Conservation (phyloP, 2,888 invertebrate genomes). For the Conistra vaccinii region DNA sequence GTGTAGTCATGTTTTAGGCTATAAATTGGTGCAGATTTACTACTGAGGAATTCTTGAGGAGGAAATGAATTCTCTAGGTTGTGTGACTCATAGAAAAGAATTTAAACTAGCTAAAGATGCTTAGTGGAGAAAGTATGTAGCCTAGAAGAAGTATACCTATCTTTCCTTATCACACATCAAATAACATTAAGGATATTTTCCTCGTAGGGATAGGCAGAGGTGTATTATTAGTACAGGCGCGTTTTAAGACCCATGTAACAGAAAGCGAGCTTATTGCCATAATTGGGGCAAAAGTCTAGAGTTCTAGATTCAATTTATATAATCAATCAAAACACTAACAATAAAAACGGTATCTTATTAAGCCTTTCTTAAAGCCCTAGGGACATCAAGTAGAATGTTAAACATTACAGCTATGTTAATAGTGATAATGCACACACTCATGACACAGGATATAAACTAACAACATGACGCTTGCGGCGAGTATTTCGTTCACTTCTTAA, state of each 20-base stretch:
- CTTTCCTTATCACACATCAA: neutral
- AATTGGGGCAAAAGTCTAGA: neutral
- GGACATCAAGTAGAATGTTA: neutral
- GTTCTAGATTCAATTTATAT: too few relatives aligned
- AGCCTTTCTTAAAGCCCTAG: neutral
- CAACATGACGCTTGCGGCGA: conserved; percentile 14
- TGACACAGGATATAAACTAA: conserved; percentile 26
- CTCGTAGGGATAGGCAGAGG: too few relatives aligned
- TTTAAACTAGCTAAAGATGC: conserved; percentile 12
- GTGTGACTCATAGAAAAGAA: conserved; percentile 43
- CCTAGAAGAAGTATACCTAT: neutral
- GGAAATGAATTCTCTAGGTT: conserved; percentile 18
- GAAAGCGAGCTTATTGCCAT: neutral
- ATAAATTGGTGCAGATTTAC: conserved; percentile 35
- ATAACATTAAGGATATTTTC: too few relatives aligned
- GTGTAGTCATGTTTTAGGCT: conserved; percentile 32
- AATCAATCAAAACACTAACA: too few relatives aligned
- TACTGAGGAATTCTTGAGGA: conserved; percentile 6
- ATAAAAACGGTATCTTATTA: neutral
- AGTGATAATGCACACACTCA: conserved; percentile 10
- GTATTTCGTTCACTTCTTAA: conserved; percentile 26
- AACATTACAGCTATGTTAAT: conserved; percentile 18
- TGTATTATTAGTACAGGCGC: too few relatives aligned
- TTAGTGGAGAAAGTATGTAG: conserved; percentile 25
- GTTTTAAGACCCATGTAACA: neutral